phyloP scores from a whole-genome alignment of 2,797 vertebrate genomes.

The Bovichtus diacanthus region DNA sequence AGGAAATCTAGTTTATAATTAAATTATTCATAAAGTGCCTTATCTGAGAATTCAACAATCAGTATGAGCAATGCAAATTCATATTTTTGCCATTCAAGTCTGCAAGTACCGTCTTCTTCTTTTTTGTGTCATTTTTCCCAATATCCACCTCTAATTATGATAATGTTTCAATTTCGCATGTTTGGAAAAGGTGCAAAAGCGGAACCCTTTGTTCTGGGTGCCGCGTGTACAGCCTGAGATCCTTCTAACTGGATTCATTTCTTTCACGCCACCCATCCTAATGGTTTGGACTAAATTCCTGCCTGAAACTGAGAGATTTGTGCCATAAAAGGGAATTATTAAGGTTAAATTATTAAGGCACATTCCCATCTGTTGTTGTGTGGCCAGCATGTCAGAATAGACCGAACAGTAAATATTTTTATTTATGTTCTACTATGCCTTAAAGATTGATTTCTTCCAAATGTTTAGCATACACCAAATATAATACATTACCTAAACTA shows the following conservation, averaged over 20 bases:
- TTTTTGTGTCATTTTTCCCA: background rate
- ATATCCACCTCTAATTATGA: background rate
- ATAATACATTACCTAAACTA: background rate
- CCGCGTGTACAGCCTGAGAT: background rate
- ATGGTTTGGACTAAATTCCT: background rate
- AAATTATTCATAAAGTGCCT: background rate
- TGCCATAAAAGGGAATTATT: background rate
- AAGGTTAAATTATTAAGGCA: too few species aligned
- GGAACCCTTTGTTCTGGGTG: background rate
- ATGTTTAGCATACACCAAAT: background rate
- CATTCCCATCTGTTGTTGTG: background rate
- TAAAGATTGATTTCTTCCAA: background rate
- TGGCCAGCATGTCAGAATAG: background rate
- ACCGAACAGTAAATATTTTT: background rate
- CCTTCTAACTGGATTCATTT: constrained; percentile 17
- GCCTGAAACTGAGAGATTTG: background rate
- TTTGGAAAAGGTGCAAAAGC: constrained; percentile 1
- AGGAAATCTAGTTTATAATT: background rate
- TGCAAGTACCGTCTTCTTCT: background rate
- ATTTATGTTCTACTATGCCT: background rate
- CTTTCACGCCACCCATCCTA: background rate
- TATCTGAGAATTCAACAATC: background rate
- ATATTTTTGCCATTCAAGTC: background rate
- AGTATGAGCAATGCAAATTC: background rate
- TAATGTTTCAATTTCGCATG: background rate